Evolutionary conservation across 2,888 invertebrate genomes (phyloP).

Genomic region (Ametastegia equiseti): DNA sequence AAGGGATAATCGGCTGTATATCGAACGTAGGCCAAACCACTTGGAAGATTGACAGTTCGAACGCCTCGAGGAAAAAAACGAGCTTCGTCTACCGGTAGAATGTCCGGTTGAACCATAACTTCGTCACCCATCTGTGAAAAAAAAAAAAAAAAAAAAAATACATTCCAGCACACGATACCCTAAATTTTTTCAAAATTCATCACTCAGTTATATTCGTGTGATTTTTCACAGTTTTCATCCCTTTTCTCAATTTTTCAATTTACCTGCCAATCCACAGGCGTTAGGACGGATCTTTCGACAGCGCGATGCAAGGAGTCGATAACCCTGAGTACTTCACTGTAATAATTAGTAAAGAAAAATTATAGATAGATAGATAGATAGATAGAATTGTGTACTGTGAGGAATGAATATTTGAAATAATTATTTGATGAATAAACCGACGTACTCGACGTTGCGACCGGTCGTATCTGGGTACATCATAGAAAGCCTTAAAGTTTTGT

Average conservation of each 20-base stretch:
- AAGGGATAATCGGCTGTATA: slow-evolving; percentile 31
- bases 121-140: slow-evolving; percentile 35
- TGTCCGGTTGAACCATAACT: background rate
- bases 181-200: too few species aligned
- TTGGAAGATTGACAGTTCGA: slow-evolving; percentile 27
- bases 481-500: slow-evolving; percentile 79
- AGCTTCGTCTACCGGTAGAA: slow-evolving; percentile 17
- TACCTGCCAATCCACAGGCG: slow-evolving; percentile 81
- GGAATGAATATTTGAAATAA: background rate
- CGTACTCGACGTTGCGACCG: slow-evolving; percentile 81
- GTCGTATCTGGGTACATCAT: slow-evolving; percentile 82
- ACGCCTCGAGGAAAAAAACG: slow-evolving; percentile 35
- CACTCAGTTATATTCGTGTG: too few species aligned
- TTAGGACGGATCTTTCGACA: slow-evolving; percentile 77
- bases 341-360: slow-evolving; percentile 57
- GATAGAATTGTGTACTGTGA: too few species aligned
- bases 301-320: slow-evolving; percentile 81
- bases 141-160: too few species aligned
- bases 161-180: too few species aligned
- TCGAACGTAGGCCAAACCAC: slow-evolving; percentile 39
- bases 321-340: slow-evolving; percentile 80
- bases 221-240: too few species aligned
- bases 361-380: too few species aligned
- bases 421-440: slow-evolving; percentile 46
- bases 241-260: slow-evolving; percentile 54